These are phyloP conservation scores for Procambarus clarkii DNA, from an alignment of 1,140 invertebrate species.

Conservation along the genomic window DNA sequence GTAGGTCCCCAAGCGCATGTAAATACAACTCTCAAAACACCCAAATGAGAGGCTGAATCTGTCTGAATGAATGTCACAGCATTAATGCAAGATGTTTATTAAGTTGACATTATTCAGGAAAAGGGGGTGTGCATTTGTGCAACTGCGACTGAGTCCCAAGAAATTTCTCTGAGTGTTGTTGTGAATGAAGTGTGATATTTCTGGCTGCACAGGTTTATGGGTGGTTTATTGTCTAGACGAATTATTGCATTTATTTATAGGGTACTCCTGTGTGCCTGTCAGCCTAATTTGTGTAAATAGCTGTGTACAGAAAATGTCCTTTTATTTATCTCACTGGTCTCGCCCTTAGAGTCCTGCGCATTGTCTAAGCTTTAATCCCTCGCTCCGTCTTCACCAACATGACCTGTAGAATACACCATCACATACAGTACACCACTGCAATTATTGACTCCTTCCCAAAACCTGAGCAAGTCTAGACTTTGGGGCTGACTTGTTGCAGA, in stretches of 20 bases:
- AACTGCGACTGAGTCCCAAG: slow-evolving; percentile 35
- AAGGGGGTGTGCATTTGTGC: slow-evolving; percentile 29
- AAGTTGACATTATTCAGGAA: slow-evolving; percentile 41
- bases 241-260: slow-evolving; percentile 71
- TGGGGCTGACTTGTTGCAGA: slow-evolving; percentile 12
- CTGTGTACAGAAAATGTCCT: slow-evolving; percentile 69
- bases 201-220: slow-evolving; percentile 64
- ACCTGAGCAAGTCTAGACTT: slow-evolving; percentile 19
- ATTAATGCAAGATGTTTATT: slow-evolving; percentile 28
- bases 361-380: slow-evolving; percentile 67
- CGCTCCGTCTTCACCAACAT: slow-evolving; percentile 61
- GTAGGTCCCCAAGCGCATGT: slow-evolving; percentile 65
- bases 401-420: slow-evolving; percentile 53
- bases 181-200: slow-evolving; percentile 70
- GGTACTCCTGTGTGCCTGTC: slow-evolving; percentile 60
- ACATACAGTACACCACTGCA: slow-evolving; percentile 63
- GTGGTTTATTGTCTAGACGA: slow-evolving; percentile 67
- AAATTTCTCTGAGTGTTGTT: slow-evolving; percentile 61
- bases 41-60: slow-evolving; percentile 45
- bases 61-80: slow-evolving; percentile 54
- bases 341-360: slow-evolving; percentile 66
- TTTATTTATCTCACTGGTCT: slow-evolving; percentile 70
- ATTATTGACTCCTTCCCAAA: slow-evolving; percentile 41
- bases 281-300: slow-evolving; percentile 68
- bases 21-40: slow-evolving; percentile 63